A percentile compares a stretch with the other conserved stretches of the same genome.
Conservation (phyloP, 1,140 invertebrate genomes). For the Drosophila paulistorum region DNA sequence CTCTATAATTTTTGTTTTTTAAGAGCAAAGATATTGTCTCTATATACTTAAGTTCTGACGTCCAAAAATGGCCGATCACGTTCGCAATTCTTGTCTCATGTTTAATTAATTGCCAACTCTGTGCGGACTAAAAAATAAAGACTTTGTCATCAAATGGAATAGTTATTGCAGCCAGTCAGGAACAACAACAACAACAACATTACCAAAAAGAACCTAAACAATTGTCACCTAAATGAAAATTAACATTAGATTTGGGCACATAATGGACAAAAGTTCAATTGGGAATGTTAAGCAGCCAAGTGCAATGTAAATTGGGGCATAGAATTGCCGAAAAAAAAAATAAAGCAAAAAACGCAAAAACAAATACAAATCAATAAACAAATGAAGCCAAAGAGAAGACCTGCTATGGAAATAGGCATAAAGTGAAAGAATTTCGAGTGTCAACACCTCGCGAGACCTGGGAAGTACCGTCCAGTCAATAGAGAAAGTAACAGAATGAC, state of each 20-base stretch:
- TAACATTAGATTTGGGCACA: slow-evolving; percentile 38
- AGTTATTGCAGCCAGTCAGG: neutral
- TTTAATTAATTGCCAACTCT: slow-evolving; percentile 36
- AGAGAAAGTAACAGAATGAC: slow-evolving; percentile 6
- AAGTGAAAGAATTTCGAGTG: slow-evolving; percentile 10
- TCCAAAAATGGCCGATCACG: slow-evolving; percentile 30
- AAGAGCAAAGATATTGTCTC: slow-evolving; percentile 1
- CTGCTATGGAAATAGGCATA: slow-evolving; percentile 1
- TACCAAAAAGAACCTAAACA: slow-evolving; percentile 22
- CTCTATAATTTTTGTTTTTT: slow-evolving; percentile 27
- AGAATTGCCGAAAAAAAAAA: slow-evolving; percentile 14
- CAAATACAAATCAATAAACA: slow-evolving; percentile 24
- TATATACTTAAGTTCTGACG: neutral
- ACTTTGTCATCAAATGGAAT: slow-evolving; percentile 42
- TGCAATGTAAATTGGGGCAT: slow-evolving; percentile 49
- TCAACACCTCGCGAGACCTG: neutral
- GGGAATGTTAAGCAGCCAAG: slow-evolving; percentile 50
- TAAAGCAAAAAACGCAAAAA: slow-evolving; percentile 16
- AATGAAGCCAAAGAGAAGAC: slow-evolving; percentile 19
- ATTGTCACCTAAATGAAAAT: slow-evolving; percentile 29
- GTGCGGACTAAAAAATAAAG: slow-evolving; percentile 18
- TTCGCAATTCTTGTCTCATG: slow-evolving; percentile 34
- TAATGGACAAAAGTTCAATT: slow-evolving; percentile 54
- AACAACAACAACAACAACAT: neutral
- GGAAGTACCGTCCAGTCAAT: slow-evolving; percentile 13